Percentiles rank a stretch among this genome's conserved stretches.
phyloP scores from a whole-genome alignment of 2,113 vertebrate species.

The Alces alces region DNA sequence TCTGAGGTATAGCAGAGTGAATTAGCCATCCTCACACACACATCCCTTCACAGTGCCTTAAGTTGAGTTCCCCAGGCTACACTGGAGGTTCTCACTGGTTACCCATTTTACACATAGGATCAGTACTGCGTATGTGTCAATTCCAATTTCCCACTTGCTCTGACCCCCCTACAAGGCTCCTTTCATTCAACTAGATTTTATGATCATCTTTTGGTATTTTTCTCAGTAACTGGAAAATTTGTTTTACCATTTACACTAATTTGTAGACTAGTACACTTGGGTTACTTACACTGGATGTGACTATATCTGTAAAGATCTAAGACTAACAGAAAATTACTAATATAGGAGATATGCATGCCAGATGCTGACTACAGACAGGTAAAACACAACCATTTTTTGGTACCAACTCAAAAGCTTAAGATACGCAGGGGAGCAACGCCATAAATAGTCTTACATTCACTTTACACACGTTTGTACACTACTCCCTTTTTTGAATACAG shows the following conservation, averaged over 20 bases:
- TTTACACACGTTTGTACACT: neutral
- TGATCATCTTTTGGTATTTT: neutral
- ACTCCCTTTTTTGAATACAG: neutral
- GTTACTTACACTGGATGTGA: neutral
- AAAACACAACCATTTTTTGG: neutral
- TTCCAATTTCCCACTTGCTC: neutral
- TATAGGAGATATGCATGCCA: neutral
- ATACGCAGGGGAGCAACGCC: neutral
- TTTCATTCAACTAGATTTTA: constrained; percentile 24
- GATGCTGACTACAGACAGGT: neutral
- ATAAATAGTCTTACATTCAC: neutral
- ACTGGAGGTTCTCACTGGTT: neutral
- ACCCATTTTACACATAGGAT: neutral
- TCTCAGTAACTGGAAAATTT: neutral
- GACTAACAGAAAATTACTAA: neutral
- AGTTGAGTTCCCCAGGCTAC: neutral
- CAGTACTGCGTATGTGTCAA: neutral
- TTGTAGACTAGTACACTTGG: neutral
- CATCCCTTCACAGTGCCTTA: neutral
- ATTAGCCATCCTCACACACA: neutral
- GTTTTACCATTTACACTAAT: neutral
- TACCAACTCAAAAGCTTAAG: neutral
- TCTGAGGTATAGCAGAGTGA: neutral
- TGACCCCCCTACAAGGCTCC: neutral
- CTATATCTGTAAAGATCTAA: neutral